Conservation (phyloP, 2,888 invertebrate species). For the Fissipunctia ypsillon region DNA sequence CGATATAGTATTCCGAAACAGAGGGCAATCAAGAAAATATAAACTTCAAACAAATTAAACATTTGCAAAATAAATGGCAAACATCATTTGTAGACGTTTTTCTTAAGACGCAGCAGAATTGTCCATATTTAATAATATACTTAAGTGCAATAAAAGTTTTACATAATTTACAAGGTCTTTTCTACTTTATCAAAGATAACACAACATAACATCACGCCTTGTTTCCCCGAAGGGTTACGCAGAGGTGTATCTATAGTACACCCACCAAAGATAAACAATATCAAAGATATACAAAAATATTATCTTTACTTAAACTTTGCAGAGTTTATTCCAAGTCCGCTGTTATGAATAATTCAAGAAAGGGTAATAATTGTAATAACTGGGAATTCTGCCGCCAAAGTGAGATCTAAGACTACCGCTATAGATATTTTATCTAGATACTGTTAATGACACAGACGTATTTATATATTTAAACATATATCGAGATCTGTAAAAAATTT, state of each 20-base stretch:
- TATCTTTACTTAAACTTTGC: not conserved
- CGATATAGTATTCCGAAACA: conserved; percentile 1
- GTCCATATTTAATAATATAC: not conserved
- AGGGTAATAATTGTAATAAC: conserved; percentile 1
- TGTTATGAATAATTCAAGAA: not conserved
- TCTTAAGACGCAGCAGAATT: not conserved
- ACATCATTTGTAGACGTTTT: not conserved
- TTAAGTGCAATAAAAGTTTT: not conserved
- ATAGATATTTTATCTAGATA: conserved; percentile 13
- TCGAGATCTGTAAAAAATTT: conserved; percentile 34
- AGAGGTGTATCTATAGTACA: too few relatives aligned
- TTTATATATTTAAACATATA: conserved; percentile 12
- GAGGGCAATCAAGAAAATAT: conserved; percentile 1
- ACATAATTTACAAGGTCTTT: not conserved
- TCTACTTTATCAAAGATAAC: not conserved
- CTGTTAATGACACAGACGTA: conserved; percentile 12
- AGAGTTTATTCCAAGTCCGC: conserved; percentile 26
- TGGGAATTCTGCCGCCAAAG: conserved; percentile 8
- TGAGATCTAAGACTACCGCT: conserved; percentile 43
- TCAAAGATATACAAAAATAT: not conserved
- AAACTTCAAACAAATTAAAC: not conserved
- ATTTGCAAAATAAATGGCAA: not conserved
- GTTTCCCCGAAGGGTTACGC: too few relatives aligned
- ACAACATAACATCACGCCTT: too few relatives aligned
- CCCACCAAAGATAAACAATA: too few relatives aligned